Evolutionary conservation across 2,113 vertebrate species (phyloP).

Genomic region (Eira barbara): DNA sequence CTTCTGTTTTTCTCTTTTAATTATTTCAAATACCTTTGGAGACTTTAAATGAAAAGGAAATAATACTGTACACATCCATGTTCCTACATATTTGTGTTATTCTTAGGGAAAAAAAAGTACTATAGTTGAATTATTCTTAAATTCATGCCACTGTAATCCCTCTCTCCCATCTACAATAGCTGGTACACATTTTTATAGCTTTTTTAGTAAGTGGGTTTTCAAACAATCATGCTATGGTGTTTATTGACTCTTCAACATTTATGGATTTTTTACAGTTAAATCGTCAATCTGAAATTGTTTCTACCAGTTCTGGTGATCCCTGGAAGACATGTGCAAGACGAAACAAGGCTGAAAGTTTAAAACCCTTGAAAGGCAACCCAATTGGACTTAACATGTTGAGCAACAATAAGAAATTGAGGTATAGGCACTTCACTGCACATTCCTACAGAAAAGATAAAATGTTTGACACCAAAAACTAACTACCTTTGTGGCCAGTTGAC

Average conservation of each 20-base stretch:
- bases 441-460: background rate
- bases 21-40: slow-evolving; percentile 14
- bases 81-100: background rate
- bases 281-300: slow-evolving; percentile 83
- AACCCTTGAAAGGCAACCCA: slow-evolving; percentile 84
- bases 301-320: slow-evolving; percentile 76
- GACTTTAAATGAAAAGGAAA: slow-evolving; percentile 23
- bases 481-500: background rate
- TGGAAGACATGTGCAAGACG: slow-evolving; percentile 89
- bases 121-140: background rate
- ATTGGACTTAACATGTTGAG: slow-evolving; percentile 88
- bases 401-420: slow-evolving; percentile 90
- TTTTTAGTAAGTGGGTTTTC: slow-evolving; percentile 21
- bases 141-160: background rate
- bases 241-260: slow-evolving; percentile 21
- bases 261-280: slow-evolving; percentile 77
- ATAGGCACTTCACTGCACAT: slow-evolving; percentile 8
- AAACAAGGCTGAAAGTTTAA: slow-evolving; percentile 80
- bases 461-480: background rate
- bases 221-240: background rate
- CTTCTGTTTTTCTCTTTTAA: background rate
- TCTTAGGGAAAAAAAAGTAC: background rate
- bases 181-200: background rate
- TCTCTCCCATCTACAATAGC: background rate
- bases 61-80: background rate